phyloP scores from a whole-genome alignment of 2,888 invertebrate genomes.

The Pseudococcus jackbeardsleyi region DNA sequence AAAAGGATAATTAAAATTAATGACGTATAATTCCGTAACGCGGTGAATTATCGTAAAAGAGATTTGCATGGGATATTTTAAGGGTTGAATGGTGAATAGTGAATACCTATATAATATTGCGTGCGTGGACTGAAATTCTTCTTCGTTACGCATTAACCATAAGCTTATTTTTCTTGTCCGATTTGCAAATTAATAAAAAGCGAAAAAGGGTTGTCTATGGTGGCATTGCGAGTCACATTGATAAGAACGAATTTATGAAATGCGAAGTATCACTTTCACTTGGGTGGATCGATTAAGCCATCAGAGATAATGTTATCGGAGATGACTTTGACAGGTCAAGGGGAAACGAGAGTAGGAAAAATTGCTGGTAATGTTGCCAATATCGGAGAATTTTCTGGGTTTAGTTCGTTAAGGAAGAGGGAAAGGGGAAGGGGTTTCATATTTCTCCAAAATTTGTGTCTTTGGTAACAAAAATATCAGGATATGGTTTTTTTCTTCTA shows the following conservation, averaged over 20 bases:
- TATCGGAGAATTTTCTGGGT: too few relatives aligned
- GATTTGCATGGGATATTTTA: constrained; percentile 9
- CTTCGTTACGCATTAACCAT: not conserved
- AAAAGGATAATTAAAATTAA: constrained; percentile 51
- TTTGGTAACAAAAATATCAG: too few relatives aligned
- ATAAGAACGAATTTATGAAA: not conserved
- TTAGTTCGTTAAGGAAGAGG: too few relatives aligned
- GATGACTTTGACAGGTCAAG: too few relatives aligned
- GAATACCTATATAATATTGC: not conserved
- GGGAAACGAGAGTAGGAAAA: too few relatives aligned
- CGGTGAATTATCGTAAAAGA: constrained; percentile 14
- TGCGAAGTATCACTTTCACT: too few relatives aligned
- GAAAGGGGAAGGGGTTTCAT: too few relatives aligned
- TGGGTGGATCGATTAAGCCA: too few relatives aligned
- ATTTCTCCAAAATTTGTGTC: too few relatives aligned
- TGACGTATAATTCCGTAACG: constrained; percentile 38
- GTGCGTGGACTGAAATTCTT: constrained; percentile 28
- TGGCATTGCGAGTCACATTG: not conserved
- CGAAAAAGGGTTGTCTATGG: not conserved
- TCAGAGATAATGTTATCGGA: too few relatives aligned
- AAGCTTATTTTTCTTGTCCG: not conserved
- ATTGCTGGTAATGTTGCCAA: too few relatives aligned
- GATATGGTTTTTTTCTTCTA: too few relatives aligned
- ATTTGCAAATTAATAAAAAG: not conserved
- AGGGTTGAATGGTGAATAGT: not conserved